Conservation (phyloP, 35 echinoderm and acorn worm species). For the Lytechinus variegatus region DNA sequence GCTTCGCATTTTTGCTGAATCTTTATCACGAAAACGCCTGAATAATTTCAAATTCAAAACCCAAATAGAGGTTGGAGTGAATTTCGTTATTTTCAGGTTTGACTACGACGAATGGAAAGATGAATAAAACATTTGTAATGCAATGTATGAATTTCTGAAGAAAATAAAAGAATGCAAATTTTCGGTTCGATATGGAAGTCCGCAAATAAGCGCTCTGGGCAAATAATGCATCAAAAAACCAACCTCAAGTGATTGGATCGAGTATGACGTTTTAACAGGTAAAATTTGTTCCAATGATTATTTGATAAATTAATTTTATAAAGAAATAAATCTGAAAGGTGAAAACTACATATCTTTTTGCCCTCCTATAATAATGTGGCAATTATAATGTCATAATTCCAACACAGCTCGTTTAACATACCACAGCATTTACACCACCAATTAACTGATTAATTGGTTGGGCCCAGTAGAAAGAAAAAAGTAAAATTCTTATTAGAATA, state of each 20-base stretch:
- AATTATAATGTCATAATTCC: background rate
- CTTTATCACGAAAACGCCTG: background rate
- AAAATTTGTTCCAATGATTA: too few species aligned
- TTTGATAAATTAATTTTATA: too few species aligned
- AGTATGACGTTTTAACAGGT: too few species aligned
- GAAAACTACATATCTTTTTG: background rate
- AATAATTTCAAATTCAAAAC: background rate
- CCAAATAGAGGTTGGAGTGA: background rate
- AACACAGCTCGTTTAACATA: background rate
- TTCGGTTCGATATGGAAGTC: background rate
- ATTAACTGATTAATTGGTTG: background rate
- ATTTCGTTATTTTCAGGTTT: background rate
- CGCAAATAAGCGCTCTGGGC: background rate
- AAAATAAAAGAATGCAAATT: background rate
- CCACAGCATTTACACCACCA: background rate
- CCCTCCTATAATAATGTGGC: background rate
- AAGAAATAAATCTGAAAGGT: too few species aligned
- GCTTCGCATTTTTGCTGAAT: background rate
- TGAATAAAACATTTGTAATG: background rate
- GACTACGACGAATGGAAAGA: background rate
- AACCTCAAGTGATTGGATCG: background rate
- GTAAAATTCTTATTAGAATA: background rate
- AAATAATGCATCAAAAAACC: background rate
- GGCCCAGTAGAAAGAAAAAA: background rate
- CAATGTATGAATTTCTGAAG: background rate